Conservation (phyloP, 2,113 vertebrate species). For the Nyctibius bracteatus region DNA sequence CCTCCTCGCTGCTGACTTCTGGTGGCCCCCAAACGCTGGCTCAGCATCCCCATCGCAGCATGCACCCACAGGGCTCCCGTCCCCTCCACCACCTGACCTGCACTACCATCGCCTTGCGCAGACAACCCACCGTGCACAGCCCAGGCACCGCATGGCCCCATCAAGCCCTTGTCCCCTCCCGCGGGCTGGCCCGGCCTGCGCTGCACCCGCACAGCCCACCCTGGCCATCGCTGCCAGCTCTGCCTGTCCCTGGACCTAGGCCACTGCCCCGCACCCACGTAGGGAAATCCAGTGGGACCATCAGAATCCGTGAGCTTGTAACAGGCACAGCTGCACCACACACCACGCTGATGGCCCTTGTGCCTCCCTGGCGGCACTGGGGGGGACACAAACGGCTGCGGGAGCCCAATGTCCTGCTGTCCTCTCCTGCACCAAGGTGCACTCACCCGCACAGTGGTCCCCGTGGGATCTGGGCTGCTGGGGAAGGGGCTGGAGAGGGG, state of each 20-base stretch:
- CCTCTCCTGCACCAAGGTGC: background rate
- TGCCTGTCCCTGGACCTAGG: background rate
- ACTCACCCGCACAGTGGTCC: accelerated
- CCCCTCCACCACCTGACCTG: accelerated
- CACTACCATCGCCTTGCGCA: accelerated
- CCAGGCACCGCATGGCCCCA: background rate
- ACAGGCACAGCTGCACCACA: background rate
- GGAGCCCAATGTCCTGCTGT: background rate
- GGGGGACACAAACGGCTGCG: accelerated
- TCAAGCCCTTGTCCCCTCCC: background rate
- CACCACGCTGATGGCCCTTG: accelerated
- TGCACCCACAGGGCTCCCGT: accelerated
- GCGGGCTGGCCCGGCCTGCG: accelerated
- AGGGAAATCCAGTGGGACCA: background rate
- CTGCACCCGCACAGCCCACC: too few relatives aligned
- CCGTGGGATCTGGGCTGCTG: accelerated
- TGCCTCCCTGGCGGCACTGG: accelerated
- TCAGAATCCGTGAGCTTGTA: accelerated
- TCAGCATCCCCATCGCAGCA: background rate
- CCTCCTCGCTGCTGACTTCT: background rate
- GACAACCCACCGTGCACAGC: background rate
- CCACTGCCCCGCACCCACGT: accelerated
- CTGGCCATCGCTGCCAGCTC: background rate
- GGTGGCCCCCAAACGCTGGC: background rate
- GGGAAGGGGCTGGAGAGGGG: background rate